phyloP scores from a whole-genome alignment of 2,113 vertebrate genomes.

The Ptychochromis oligacanthus region DNA sequence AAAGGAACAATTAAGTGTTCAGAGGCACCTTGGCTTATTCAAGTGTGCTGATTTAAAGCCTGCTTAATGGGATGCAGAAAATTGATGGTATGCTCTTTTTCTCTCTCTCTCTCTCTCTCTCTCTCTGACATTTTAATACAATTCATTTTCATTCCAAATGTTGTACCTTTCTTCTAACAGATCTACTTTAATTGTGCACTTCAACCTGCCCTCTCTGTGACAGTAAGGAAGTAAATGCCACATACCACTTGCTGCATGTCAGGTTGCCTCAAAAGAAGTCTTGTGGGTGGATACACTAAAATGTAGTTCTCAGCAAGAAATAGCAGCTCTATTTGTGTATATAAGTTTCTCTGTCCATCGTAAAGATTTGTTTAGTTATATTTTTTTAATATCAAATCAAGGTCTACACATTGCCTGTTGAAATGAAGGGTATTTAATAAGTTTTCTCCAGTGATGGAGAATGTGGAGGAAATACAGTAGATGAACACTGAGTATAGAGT shows the following conservation, averaged over 20 bases:
- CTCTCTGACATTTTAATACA: slow-evolving; percentile 53
- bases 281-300: slow-evolving; percentile 46
- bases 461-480: slow-evolving; percentile 3
- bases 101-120: not conserved
- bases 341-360: not conserved
- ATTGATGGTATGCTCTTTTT: slow-evolving; percentile 40
- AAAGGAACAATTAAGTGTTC: slow-evolving; percentile 19
- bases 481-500: not conserved
- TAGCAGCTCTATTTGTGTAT: not conserved
- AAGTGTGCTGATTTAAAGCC: slow-evolving; percentile 62
- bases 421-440: slow-evolving; percentile 15
- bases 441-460: slow-evolving; percentile 6
- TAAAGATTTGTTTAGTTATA: not conserved
- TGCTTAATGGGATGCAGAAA: slow-evolving; percentile 51
- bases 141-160: slow-evolving; percentile 42
- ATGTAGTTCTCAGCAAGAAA: slow-evolving; percentile 23
- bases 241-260: slow-evolving; percentile 41
- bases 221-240: slow-evolving; percentile 54
- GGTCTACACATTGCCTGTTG: not conserved
- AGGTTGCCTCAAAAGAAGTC: slow-evolving; percentile 20
- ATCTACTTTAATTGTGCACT: slow-evolving; percentile 55
- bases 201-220: slow-evolving; percentile 40
- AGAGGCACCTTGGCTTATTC: slow-evolving; percentile 17
- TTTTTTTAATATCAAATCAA: not conserved
- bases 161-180: slow-evolving; percentile 37